Base-by-base conservation (phyloP, 2,797 vertebrate species). In the Protonibea diacanthus region DNA sequence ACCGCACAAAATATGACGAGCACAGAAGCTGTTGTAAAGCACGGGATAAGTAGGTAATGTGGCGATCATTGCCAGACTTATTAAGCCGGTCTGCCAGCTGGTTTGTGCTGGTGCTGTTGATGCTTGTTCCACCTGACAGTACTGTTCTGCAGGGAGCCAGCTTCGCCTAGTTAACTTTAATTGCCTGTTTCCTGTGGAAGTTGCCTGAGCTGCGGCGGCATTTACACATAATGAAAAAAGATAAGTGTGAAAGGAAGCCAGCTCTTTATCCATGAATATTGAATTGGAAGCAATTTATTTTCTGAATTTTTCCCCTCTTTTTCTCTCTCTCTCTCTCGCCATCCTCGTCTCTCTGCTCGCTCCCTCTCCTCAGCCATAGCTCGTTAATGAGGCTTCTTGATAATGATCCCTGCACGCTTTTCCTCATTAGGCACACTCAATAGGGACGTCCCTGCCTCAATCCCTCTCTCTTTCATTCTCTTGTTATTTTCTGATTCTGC, bases 331-430 rank as follows among this genome's bases (percentile, higher is more conserved):
- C 49, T 38, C 49, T 13, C 64, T 7, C 44, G 59, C 52, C 71
- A 59, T 69, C 76, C 63, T 73, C 69, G 14, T 52, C 80, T 81
- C 85, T 86, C 82, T 82, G 33, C 33, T 66, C 74, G 45, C 72
- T 68, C 75, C 80, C 80, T 92, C 89, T 88, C 68, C 86, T 91
- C 88, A 80, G 87, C 90, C 78, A 82, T 66, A 87, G 87, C 91
- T 92, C 83, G 80, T 87, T 95, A 95, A 95, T 94, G 94, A 95
- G 93, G 89, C 92, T 93, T 89, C 93, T 93, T 94, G 94, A 94
- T 94, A 93, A 94, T 92, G 91, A 93, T 95, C 92, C 89, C 92
- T 79, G 89, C 92, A 91, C 87, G 92, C 89, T 93, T 91, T 92
- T 94, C 90, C 92, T 95, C 94, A 95, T 95, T 95, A 94, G 92